Base-by-base conservation (phyloP, 2,797 vertebrate species). In the Peromyscus aztecus region DNA sequence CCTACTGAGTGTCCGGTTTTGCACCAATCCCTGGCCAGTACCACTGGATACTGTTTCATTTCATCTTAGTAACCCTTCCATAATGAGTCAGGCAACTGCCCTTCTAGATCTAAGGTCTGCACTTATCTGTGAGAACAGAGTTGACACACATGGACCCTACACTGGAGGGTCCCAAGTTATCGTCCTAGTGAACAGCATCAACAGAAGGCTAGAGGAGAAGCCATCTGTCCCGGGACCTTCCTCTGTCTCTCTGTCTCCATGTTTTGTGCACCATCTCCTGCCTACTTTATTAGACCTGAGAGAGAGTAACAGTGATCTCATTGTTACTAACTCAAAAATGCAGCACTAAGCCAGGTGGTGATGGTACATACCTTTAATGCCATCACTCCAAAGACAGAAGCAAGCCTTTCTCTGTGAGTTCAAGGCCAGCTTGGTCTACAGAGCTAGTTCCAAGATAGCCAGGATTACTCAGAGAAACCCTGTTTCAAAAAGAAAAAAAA, bases 141-240 rank as follows among this genome's bases (percentile, higher is more conserved):
- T 73, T 92, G 46, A 61, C 24, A n/a, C 43, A 4, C 4, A 19
- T 1, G 19, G 16, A 67, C 21, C 2, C 6, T 29, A 2, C 2
- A 6, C 21, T 16, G 11, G 1, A 0, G 4, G 19, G 27, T 40
- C 13, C 46, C 3, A 16, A 19, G 16, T 9, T 49, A 24, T 43
- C 31, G 31, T 34, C 23, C n/a, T 17, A 82, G 49, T 6, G 16
- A 67, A 14, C 14, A 81, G 81, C 21, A 34, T 31, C 31, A 24
- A 40, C n/a, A 75, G n/a, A 69, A 77, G 31, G 21, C 76, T 4
- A 4, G 65, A 10, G 19, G 9, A n/a, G 59, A 21, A 69, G 29
- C 71, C 85, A 40, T 31, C 1, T 11, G 19, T 9, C 21, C 23
- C 37, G 43, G 43, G 43, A 46, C 43, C 43, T 46, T 91, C 34